A percentile compares a stretch with the other conserved stretches of the same genome.
Conservation (phyloP, 2,888 invertebrate genomes). For the Eristalis tenax region DNA sequence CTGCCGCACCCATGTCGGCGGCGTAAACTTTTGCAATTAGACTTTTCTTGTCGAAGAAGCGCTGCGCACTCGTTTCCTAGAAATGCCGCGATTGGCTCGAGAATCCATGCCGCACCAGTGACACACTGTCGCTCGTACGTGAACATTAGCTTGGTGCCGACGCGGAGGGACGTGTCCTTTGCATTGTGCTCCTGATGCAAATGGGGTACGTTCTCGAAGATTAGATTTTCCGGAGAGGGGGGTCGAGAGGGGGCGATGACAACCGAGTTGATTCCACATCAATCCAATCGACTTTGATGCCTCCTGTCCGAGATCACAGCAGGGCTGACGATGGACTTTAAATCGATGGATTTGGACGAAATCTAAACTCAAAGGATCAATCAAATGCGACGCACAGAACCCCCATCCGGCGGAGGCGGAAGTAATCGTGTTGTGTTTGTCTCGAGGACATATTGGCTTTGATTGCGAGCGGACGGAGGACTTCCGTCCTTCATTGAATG, state of each 20-base stretch:
- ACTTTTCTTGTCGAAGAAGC: background rate
- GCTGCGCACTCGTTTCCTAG: background rate
- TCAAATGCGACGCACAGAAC: background rate
- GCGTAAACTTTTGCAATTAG: background rate
- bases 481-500: background rate
- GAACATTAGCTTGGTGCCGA: background rate
- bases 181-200: no score
- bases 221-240: no score
- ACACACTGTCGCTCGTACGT: background rate
- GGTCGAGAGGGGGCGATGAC: no score
- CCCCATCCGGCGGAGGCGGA: background rate
- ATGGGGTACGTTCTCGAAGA: no score
- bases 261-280: no score
- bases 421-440: background rate
- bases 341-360: background rate
- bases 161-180: no score
- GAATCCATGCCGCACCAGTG: background rate
- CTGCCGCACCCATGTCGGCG: background rate
- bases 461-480: background rate
- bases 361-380: background rate
- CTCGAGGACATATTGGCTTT: background rate
- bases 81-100: background rate
- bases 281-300: no score
- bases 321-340: background rate
- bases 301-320: background rate